Conservation (phyloP, 1,140 invertebrate genomes). For the Danaus plexippus region DNA sequence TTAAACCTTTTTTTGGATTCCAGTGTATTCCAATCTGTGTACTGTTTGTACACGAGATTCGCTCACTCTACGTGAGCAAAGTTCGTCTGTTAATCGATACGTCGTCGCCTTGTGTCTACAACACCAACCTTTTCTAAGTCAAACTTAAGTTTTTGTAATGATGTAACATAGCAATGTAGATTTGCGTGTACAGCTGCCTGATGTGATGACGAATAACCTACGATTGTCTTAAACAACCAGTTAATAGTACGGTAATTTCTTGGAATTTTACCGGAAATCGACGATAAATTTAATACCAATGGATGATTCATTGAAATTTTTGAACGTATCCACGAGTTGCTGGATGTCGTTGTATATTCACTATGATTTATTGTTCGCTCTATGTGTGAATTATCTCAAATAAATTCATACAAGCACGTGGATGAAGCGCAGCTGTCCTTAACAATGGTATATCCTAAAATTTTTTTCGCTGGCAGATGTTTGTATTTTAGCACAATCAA, state of each 20-base stretch:
- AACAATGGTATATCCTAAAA: conserved; percentile 26
- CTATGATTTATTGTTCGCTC: background rate
- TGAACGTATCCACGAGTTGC: conserved; percentile 4
- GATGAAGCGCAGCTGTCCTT: conserved; percentile 31
- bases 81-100: conserved; percentile 52
- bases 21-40: too few relatives aligned
- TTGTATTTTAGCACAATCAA: conserved; percentile 15
- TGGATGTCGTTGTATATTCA: conserved; percentile 7
- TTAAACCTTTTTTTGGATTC: too few relatives aligned
- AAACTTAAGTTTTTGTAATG: too few relatives aligned
- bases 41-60: too few relatives aligned
- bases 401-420: conserved; percentile 23
- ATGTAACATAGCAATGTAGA: too few relatives aligned
- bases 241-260: conserved; percentile 6
- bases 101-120: conserved; percentile 34
- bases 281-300: conserved; percentile 3
- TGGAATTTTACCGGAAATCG: conserved; percentile 11
- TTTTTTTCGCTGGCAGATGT: conserved; percentile 31
- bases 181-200: too few relatives aligned
- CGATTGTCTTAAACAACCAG: background rate
- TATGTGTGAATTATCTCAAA: conserved; percentile 13
- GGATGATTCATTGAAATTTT: conserved; percentile 15
- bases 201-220: too few relatives aligned
- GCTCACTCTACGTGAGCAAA: conserved; percentile 26
- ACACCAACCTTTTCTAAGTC: too few relatives aligned